phyloP scores from a whole-genome alignment of 2,888 invertebrate genomes.

The Thereva unica region DNA sequence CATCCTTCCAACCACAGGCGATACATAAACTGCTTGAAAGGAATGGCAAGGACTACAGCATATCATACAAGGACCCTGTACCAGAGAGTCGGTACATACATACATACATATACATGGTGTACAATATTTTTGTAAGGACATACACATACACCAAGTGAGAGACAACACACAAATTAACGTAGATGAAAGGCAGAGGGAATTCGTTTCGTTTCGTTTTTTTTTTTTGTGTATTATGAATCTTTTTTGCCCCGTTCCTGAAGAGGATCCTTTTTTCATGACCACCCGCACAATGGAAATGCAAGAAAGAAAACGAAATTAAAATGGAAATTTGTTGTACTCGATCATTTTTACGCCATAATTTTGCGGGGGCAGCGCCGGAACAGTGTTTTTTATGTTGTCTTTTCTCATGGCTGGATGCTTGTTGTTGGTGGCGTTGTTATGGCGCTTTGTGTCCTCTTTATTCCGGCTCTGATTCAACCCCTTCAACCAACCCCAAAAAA shows the following conservation, averaged over 20 bases:
- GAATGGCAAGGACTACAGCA: too few relatives aligned
- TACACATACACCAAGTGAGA: conserved; percentile 4
- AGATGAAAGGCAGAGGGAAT: conserved; percentile 27
- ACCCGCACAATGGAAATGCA: conserved; percentile 31
- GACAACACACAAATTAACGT: conserved; percentile 31
- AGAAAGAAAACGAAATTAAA: conserved; percentile 38
- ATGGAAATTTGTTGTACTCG: conserved; percentile 39
- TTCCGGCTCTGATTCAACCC: conserved; percentile 10
- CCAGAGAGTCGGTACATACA: background rate
- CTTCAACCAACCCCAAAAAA: conserved; percentile 6
- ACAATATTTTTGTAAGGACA: conserved; percentile 12
- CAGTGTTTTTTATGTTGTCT: conserved; percentile 13
- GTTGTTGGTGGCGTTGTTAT: background rate
- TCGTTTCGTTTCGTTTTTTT: background rate
- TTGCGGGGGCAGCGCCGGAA: conserved; percentile 18
- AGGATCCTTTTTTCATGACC: background rate
- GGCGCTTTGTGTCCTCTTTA: conserved; percentile 2
- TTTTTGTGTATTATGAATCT: conserved; percentile 32
- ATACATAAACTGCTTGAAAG: too few relatives aligned
- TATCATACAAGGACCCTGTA: too few relatives aligned
- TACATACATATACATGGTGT: conserved; percentile 1
- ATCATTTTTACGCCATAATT: conserved; percentile 39
- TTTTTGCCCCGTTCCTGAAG: conserved; percentile 20
- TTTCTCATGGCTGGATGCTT: conserved; percentile 3
- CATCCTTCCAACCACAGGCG: too few relatives aligned